Conservation (phyloP, 2,797 vertebrate genomes). For the Syngnathus acus region DNA sequence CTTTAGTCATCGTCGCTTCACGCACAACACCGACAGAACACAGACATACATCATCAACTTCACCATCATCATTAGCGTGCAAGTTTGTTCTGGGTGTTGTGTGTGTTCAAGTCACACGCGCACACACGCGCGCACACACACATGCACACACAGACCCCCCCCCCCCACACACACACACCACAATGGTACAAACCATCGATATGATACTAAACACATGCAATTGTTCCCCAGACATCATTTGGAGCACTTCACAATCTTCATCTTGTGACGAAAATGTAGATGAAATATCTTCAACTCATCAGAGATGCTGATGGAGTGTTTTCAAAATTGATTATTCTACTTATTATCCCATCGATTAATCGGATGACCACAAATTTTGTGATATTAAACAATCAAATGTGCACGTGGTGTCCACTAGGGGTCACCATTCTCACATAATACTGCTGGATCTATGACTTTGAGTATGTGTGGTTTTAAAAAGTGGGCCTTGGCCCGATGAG, state of each 20-base stretch:
- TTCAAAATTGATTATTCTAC: background rate
- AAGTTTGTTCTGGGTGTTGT: background rate
- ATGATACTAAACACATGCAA: too few relatives aligned
- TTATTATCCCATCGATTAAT: background rate
- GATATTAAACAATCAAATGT: too few relatives aligned
- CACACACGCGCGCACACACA: background rate
- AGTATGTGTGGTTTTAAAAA: background rate
- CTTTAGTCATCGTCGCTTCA: constrained; percentile 61
- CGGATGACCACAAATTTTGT: too few relatives aligned
- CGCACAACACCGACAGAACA: constrained; percentile 33
- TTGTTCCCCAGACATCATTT: background rate
- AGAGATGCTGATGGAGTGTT: background rate
- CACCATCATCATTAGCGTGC: constrained; percentile 3
- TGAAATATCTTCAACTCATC: background rate
- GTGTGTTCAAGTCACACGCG: background rate
- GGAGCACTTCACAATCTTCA: background rate
- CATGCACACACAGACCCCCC: constrained; percentile 2
- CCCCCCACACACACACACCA: constrained; percentile 1
- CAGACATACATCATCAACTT: constrained; percentile 31
- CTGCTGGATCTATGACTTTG: background rate
- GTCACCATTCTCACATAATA: too few relatives aligned
- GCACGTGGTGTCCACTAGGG: too few relatives aligned
- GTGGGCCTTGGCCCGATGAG: background rate
- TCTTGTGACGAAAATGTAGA: background rate
- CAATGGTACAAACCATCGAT: too few relatives aligned